Conservation (phyloP, 2,113 vertebrate genomes). For the Puffinus mauretanicus region DNA sequence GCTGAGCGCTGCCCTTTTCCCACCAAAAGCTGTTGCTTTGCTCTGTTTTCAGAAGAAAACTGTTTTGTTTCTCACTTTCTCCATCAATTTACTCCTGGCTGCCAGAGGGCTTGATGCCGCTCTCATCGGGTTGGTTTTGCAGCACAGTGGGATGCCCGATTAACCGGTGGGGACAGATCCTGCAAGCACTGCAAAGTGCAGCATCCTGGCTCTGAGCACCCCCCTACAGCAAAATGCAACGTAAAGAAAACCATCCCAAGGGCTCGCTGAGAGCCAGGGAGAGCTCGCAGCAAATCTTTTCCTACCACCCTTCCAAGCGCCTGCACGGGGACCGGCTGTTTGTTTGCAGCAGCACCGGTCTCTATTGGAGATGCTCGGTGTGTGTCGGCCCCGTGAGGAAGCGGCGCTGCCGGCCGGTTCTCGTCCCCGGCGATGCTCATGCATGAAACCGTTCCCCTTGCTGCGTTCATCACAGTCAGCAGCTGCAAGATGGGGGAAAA, state of each 20-base stretch:
- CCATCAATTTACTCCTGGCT: background rate
- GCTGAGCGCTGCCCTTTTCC: background rate
- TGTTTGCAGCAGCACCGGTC: background rate
- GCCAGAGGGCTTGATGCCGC: accelerated
- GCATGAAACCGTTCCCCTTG: background rate
- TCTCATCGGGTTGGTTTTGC: background rate
- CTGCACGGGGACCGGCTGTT: background rate
- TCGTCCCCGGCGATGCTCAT: accelerated
- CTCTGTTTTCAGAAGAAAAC: background rate
- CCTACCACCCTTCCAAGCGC: background rate
- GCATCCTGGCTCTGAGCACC: background rate
- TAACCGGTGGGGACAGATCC: background rate
- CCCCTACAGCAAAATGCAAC: background rate
- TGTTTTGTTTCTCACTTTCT: background rate
- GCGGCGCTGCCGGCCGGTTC: background rate
- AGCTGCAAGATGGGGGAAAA: background rate
- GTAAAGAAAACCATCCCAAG: background rate
- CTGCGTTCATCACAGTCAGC: accelerated
- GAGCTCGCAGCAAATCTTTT: background rate
- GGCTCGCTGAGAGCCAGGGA: background rate
- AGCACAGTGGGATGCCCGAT: accelerated
- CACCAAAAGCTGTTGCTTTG: background rate
- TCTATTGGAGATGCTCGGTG: background rate
- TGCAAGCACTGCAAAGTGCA: background rate
- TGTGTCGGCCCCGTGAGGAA: background rate